A percentile compares a stretch with the other conserved stretches of the same genome.
Conservation (phyloP, 23 tunicate genomes). For the Halocynthia roretzi region DNA sequence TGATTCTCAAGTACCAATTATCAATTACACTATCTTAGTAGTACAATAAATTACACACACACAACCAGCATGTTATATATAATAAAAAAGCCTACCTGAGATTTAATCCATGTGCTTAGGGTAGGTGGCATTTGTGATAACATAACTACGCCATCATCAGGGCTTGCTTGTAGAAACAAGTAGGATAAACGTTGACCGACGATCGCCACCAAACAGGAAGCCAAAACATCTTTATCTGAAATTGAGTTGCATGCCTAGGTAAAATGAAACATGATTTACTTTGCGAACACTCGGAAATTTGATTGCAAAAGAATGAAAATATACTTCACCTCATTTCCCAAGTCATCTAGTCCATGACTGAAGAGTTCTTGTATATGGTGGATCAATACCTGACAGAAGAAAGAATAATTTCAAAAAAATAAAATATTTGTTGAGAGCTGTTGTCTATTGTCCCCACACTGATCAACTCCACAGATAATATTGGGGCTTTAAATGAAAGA, state of each 20-base stretch:
- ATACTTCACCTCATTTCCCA: conserved; percentile 19
- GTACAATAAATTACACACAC: too few relatives aligned
- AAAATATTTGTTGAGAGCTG: not conserved
- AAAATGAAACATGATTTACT: not conserved
- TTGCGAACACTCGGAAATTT: not conserved
- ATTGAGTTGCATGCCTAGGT: conserved; percentile 8
- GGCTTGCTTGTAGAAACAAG: conserved; percentile 21
- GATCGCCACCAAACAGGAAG: conserved; percentile 32
- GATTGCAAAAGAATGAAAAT: not conserved
- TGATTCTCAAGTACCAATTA: too few relatives aligned
- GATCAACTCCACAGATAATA: too few relatives aligned
- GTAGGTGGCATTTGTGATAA: conserved; percentile 38
- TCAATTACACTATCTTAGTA: too few relatives aligned
- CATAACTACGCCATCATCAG: conserved; percentile 36
- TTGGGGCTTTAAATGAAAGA: too few relatives aligned
- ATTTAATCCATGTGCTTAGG: conserved; percentile 36
- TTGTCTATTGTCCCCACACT: not conserved
- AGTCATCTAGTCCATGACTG: conserved; percentile 36
- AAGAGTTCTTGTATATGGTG: conserved; percentile 37
- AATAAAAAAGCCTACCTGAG: conserved; percentile 44
- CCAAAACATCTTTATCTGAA: conserved; percentile 30
- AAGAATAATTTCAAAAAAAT: not conserved
- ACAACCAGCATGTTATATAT: too few relatives aligned
- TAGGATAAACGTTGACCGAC: conserved; percentile 42
- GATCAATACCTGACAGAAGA: conserved; percentile 22